A percentile compares a stretch with the other conserved stretches of the same genome.
These are phyloP conservation scores for Stegodyphus mimosarum DNA, from an alignment of 1,140 invertebrate species.

Conservation along the genomic window DNA sequence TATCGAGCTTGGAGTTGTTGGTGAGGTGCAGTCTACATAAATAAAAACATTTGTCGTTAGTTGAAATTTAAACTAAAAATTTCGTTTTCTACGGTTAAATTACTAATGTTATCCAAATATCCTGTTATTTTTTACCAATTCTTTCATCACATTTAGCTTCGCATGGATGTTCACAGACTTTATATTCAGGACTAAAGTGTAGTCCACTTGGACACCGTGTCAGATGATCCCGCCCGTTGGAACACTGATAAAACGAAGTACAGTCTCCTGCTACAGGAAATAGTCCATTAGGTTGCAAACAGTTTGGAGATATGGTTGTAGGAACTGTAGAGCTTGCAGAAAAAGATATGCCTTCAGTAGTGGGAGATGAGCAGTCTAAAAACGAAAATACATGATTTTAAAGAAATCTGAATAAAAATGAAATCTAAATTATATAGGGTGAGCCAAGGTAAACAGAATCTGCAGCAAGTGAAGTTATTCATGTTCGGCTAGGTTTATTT, in stretches of 20 bases:
- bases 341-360: no score
- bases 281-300: constrained; percentile 6
- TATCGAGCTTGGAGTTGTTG: not conserved
- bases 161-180: constrained; percentile 40
- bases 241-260: constrained; percentile 63
- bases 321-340: not conserved
- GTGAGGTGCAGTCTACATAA: no score
- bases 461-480: no score
- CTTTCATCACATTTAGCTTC: constrained; percentile 36
- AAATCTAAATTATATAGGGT: no score
- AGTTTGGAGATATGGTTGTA: not conserved
- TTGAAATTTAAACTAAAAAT: no score
- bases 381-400: no score
- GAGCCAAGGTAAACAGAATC: no score
- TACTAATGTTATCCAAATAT: not conserved
- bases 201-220: constrained; percentile 62
- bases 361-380: no score
- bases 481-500: no score
- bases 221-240: constrained; percentile 61
- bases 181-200: constrained; percentile 60
- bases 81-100: no score
- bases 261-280: constrained; percentile 51
- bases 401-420: no score
- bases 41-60: no score
- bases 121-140: not conserved